Percentiles rank a stretch among this genome's conserved stretches.
Conservation (phyloP, 2,113 vertebrate genomes). For the Petaurus breviceps region DNA sequence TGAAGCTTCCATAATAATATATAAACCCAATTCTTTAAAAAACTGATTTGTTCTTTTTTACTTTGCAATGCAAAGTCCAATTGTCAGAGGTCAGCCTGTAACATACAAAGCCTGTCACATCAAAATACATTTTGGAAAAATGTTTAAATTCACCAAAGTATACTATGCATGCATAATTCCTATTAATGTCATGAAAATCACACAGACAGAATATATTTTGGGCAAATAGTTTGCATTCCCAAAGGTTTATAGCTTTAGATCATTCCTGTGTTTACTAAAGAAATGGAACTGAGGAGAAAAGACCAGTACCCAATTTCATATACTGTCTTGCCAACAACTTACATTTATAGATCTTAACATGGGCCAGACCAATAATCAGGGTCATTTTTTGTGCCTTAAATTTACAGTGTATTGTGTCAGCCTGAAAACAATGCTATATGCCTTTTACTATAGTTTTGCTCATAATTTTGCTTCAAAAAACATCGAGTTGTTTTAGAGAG, state of each 20-base stretch:
- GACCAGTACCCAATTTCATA: background rate
- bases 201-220: slow-evolving; percentile 4
- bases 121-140: background rate
- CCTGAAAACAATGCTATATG: background rate
- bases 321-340: background rate
- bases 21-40: slow-evolving; percentile 9
- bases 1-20: background rate
- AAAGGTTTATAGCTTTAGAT: background rate
- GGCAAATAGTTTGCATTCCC: background rate
- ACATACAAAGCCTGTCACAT: background rate
- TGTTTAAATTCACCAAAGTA: background rate
- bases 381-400: slow-evolving; percentile 16
- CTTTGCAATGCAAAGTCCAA: slow-evolving; percentile 47
- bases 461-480: background rate
- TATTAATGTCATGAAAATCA: background rate
- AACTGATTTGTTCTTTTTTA: slow-evolving; percentile 17
- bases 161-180: background rate
- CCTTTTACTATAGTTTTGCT: background rate
- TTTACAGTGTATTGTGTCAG: slow-evolving; percentile 26
- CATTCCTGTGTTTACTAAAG: background rate
- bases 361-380: background rate
- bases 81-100: slow-evolving; percentile 13
- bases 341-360: background rate
- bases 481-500: background rate
- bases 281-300: background rate